Percentiles rank a stretch among this genome's conserved stretches.
Conservation (phyloP, 2,888 invertebrate genomes). For the Petrophora chlorosata region DNA sequence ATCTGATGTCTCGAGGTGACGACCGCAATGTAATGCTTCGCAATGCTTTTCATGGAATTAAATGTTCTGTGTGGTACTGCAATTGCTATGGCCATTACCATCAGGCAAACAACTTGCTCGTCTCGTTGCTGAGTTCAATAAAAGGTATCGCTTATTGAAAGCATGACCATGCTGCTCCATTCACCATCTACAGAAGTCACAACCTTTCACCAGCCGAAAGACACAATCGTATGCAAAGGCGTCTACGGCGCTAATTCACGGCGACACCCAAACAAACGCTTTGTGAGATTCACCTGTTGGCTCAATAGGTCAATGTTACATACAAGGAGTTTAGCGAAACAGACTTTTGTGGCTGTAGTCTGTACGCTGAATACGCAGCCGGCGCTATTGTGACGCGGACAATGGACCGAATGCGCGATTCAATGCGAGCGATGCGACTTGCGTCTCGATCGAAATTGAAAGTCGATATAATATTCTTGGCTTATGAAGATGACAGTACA, state of each 20-base stretch:
- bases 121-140: no score
- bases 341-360: conserved; percentile 70
- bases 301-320: conserved; percentile 82
- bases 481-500: no score
- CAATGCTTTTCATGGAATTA: no score
- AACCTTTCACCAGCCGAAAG: no score
- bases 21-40: no score
- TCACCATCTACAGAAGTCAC: background rate
- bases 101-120: no score
- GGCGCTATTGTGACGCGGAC: conserved; percentile 68
- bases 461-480: conserved; percentile 56
- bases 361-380: conserved; percentile 61
- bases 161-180: background rate
- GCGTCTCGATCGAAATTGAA: conserved; percentile 71
- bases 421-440: conserved; percentile 64
- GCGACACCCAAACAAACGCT: conserved; percentile 79
- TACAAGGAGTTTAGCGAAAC: conserved; percentile 79
- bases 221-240: conserved; percentile 16
- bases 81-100: no score
- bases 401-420: conserved; percentile 76
- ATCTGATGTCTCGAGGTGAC: no score
- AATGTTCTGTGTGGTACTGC: no score
- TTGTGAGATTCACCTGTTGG: conserved; percentile 78
- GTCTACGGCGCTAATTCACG: conserved; percentile 58
- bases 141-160: no score